Conservation (phyloP, 2,888 invertebrate genomes). For the Volucella bombylans region DNA sequence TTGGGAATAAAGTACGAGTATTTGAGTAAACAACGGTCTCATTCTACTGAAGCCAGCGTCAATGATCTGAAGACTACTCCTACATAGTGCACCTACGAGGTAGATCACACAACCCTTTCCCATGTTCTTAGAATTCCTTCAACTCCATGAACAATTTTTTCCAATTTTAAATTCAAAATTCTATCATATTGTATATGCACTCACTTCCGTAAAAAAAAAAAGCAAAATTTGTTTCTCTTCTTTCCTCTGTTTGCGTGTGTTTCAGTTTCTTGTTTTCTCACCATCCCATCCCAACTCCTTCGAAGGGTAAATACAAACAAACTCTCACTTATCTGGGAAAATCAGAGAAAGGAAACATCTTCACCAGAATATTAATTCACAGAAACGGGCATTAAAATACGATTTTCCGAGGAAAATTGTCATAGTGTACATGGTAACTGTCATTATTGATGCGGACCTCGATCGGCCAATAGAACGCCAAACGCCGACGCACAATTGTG, state of each 20-base stretch:
- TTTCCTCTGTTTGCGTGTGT: not conserved
- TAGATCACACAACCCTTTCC: no score
- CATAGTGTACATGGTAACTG: conserved; percentile 35
- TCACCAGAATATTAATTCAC: conserved; percentile 68
- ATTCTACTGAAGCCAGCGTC: no score
- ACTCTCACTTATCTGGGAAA: conserved; percentile 62
- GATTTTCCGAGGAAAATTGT: conserved; percentile 63
- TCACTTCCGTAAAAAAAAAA: conserved; percentile 44
- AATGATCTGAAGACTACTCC: no score
- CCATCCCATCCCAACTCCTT: not conserved
- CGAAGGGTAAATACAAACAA: conserved; percentile 47
- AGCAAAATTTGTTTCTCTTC: conserved; percentile 8
- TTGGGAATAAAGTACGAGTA: no score
- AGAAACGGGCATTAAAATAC: conserved; percentile 61
- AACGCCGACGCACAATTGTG: conserved; percentile 39
- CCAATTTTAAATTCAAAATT: conserved; percentile 41
- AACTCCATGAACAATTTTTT: conserved; percentile 5
- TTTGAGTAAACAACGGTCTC: no score
- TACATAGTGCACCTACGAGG: no score
- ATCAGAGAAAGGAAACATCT: conserved; percentile 63
- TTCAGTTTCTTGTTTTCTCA: conserved; percentile 35
- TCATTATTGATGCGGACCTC: conserved; percentile 60
- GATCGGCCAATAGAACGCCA: conserved; percentile 46
- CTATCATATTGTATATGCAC: not conserved
- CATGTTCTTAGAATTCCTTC: not conserved